Evolutionary conservation across 2,113 vertebrate genomes (phyloP).

Genomic region (Hystrix cristata): DNA sequence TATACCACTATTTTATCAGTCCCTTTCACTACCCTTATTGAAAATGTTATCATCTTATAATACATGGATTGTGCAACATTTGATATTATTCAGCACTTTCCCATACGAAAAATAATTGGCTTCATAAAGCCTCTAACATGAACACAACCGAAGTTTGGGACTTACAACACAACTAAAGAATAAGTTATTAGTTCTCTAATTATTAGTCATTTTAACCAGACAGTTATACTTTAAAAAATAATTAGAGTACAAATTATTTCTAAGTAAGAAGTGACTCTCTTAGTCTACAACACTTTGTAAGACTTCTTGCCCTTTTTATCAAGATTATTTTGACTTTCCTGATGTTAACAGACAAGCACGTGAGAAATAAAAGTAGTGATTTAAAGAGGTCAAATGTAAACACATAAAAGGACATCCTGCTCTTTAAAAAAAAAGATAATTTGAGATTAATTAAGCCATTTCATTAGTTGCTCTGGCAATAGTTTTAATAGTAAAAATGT

Average conservation of each 20-base stretch:
- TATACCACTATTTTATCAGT: neutral
- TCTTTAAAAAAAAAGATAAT: neutral
- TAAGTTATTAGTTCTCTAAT: conserved; percentile 48
- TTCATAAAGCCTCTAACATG: neutral
- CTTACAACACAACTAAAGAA: neutral
- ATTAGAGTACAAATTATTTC: conserved; percentile 45
- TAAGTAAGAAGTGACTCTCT: conserved; percentile 18
- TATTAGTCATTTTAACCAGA: conserved; percentile 54
- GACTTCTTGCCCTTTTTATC: neutral
- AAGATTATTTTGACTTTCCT: conserved; percentile 58
- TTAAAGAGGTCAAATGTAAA: conserved; percentile 38
- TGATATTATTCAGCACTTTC: conserved; percentile 10
- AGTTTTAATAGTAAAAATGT: neutral
- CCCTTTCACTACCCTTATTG: neutral
- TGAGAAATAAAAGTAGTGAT: conserved; percentile 27
- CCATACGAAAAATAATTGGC: conserved; percentile 17
- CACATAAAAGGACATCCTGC: neutral
- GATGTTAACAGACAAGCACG: neutral
- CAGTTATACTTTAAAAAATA: conserved; percentile 25
- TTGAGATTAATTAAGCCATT: neutral
- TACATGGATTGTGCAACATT: neutral
- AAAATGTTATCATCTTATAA: conserved; percentile 24
- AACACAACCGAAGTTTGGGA: neutral
- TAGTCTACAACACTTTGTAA: conserved; percentile 45
- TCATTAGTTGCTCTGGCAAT: neutral